Percentiles rank a stretch among this genome's conserved stretches.
Evolutionary conservation across 2,797 vertebrate genomes (phyloP).

Genomic region (Bufotes viridis): DNA sequence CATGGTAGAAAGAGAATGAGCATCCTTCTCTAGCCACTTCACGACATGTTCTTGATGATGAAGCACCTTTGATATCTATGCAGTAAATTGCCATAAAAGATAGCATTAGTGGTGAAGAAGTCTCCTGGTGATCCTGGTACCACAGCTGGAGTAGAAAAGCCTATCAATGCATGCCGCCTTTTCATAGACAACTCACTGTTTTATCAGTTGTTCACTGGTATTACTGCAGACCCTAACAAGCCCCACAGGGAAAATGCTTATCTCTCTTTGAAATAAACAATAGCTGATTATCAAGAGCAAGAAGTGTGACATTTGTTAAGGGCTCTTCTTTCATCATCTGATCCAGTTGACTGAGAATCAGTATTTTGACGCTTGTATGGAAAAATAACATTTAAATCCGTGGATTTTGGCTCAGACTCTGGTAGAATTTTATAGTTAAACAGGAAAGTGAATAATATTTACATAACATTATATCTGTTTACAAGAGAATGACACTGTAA

Average conservation of each 20-base stretch:
- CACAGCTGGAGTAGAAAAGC: slow-evolving; percentile 51
- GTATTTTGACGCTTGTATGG: slow-evolving; percentile 15
- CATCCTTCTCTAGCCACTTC: slow-evolving; percentile 24
- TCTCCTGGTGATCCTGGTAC: slow-evolving; percentile 44
- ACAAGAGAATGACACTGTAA: not conserved
- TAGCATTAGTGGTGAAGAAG: slow-evolving; percentile 38
- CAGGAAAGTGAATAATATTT: slow-evolving; percentile 40
- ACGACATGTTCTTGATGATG: slow-evolving; percentile 27
- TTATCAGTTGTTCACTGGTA: slow-evolving; percentile 51
- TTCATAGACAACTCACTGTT: slow-evolving; percentile 38
- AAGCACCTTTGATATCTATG: slow-evolving; percentile 34
- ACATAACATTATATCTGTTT: slow-evolving; percentile 49
- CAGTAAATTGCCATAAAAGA: slow-evolving; percentile 43
- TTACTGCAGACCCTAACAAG: slow-evolving; percentile 54
- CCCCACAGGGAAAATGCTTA: slow-evolving; percentile 53
- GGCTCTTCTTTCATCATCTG: slow-evolving; percentile 16
- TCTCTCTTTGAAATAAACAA: slow-evolving; percentile 54
- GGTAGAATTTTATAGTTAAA: slow-evolving; percentile 25
- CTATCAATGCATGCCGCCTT: slow-evolving; percentile 43
- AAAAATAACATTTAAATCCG: slow-evolving; percentile 30
- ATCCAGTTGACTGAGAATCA: slow-evolving; percentile 4
- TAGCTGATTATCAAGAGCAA: slow-evolving; percentile 55
- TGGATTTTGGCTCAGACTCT: slow-evolving; percentile 22
- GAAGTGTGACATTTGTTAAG: slow-evolving; percentile 46
- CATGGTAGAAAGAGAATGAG: slow-evolving; percentile 8